Conservation (phyloP, 2,113 vertebrate species). For the Tringa solitaria region DNA sequence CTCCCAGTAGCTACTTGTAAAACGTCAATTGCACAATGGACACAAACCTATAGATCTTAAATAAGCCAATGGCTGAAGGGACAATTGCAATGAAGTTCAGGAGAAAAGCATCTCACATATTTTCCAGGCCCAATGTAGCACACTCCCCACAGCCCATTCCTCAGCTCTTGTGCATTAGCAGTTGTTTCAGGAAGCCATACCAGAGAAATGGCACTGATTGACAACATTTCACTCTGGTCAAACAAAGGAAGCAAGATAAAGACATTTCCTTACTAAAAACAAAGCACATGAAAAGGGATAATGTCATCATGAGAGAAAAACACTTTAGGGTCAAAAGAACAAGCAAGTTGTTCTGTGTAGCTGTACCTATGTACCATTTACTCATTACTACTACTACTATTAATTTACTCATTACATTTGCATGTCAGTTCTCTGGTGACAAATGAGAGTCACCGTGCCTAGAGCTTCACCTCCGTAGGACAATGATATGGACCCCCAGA, state of each 20-base stretch:
- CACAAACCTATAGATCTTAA: not conserved
- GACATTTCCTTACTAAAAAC: not conserved
- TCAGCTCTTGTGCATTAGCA: not conserved
- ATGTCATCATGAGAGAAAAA: not conserved
- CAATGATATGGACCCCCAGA: not conserved
- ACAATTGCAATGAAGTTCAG: not conserved
- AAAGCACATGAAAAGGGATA: not conserved
- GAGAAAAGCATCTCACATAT: not conserved
- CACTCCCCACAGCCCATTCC: not conserved
- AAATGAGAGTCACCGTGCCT: accelerated
- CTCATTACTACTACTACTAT: not conserved
- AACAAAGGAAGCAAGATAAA: not conserved
- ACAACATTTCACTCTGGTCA: not conserved
- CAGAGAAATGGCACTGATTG: not conserved
- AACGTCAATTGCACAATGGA: not conserved
- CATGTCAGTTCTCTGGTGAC: not conserved
- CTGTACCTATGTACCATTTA: not conserved
- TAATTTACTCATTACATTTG: not conserved
- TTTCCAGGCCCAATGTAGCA: not conserved
- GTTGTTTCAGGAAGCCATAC: not conserved
- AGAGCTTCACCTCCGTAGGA: not conserved
- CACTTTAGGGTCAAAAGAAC: not conserved
- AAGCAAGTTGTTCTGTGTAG: not conserved
- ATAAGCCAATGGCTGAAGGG: not conserved
- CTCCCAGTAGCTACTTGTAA: not conserved